These are phyloP conservation scores for Rotaria socialis DNA, from an alignment of 2,888 invertebrate species.

Conservation along the genomic window DNA sequence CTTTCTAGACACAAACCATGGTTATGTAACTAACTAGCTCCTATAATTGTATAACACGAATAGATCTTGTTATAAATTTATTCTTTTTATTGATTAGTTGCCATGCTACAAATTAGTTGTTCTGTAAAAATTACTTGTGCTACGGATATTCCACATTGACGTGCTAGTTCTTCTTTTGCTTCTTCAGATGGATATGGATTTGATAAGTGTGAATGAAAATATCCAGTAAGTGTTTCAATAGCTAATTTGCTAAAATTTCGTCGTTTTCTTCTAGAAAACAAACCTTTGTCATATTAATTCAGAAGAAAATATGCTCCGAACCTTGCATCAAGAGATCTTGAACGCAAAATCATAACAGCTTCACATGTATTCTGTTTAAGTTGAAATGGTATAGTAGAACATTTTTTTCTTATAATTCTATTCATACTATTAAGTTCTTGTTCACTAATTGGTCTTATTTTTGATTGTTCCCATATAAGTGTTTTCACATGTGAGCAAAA, in stretches of 20 bases:
- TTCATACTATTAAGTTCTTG: neutral
- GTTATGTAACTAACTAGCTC: too few relatives aligned
- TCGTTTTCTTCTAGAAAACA: neutral
- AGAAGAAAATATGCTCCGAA: neutral
- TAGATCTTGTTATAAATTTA: too few relatives aligned
- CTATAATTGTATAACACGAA: too few relatives aligned
- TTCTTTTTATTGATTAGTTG: too few relatives aligned
- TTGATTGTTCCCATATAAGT: neutral
- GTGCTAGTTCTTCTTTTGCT: slow-evolving; percentile 14
- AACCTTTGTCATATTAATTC: neutral
- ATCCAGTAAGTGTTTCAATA: neutral
- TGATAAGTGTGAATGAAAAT: slow-evolving; percentile 28
- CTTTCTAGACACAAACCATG: too few relatives aligned
- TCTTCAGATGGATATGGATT: slow-evolving; percentile 12
- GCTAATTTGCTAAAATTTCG: slow-evolving; percentile 26
- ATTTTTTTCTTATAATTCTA: neutral
- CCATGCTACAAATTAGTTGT: too few relatives aligned
- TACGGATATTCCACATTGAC: neutral
- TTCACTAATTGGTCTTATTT: neutral
- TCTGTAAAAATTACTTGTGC: neutral
- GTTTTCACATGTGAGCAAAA: slow-evolving; percentile 9
- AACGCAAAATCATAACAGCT: neutral
- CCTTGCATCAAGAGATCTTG: slow-evolving; percentile 33
- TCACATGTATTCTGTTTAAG: slow-evolving; percentile 10
- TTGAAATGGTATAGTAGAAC: neutral